Conservation (phyloP, 2,888 invertebrate species). For the Conomelus anceps region DNA sequence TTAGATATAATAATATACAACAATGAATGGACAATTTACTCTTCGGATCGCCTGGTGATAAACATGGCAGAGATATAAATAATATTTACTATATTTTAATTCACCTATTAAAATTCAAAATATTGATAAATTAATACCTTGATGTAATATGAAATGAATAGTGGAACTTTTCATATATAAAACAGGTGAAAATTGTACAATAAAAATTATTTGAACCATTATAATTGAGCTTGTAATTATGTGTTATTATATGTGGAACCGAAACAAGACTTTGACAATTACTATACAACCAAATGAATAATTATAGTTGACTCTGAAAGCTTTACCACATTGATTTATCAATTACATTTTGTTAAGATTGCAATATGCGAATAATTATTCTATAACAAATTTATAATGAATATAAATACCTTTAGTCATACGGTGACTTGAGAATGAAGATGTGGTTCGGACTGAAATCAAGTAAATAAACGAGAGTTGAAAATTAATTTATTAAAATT, state of each 20-base stretch:
- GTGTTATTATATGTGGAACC: too few relatives aligned
- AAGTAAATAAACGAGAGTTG: constrained; percentile 8
- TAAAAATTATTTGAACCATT: background rate
- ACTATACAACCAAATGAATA: background rate
- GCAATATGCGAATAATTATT: background rate
- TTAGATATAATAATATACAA: too few relatives aligned
- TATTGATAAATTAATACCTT: too few relatives aligned
- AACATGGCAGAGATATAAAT: too few relatives aligned
- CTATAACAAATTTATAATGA: background rate
- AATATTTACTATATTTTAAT: too few relatives aligned
- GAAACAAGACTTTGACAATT: too few relatives aligned
- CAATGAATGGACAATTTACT: too few relatives aligned
- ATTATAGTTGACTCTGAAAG: background rate
- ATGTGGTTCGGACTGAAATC: constrained; percentile 36
- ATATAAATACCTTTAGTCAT: constrained; percentile 37
- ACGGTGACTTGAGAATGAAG: constrained; percentile 34
- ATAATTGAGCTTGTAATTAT: too few relatives aligned
- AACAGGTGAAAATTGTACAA: background rate
- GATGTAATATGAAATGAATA: background rate
- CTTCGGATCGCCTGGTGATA: too few relatives aligned
- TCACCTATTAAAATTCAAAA: too few relatives aligned
- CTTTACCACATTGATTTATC: background rate
- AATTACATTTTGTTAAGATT: background rate
- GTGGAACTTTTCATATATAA: background rate
- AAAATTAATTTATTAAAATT: background rate